These are phyloP conservation scores for Ecdyonurus torrentis DNA, from an alignment of 2,888 invertebrate genomes.

Conservation along the genomic window DNA sequence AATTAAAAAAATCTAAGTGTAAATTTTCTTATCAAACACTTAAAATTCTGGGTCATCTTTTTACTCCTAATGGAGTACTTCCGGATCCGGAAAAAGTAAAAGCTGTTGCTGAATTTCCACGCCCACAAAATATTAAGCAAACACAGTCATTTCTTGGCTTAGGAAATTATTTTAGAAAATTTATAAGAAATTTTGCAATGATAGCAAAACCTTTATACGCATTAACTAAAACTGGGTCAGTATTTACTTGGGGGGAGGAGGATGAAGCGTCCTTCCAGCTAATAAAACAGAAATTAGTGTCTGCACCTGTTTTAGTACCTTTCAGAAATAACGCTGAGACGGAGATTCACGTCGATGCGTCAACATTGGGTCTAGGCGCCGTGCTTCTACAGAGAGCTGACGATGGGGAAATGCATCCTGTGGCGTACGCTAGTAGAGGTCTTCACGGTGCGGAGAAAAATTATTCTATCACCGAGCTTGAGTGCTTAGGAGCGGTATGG, in stretches of 20 bases:
- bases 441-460: background rate
- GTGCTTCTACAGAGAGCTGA: background rate
- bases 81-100: background rate
- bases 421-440: background rate
- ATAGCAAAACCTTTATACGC: background rate
- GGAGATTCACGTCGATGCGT: slow-evolving; percentile 1
- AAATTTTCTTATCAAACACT: background rate
- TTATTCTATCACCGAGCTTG: background rate
- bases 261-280: slow-evolving; percentile 3
- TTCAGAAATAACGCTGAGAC: slow-evolving; percentile 11
- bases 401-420: background rate
- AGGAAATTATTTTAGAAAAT: slow-evolving; percentile 4
- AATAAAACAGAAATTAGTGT: slow-evolving; percentile 13
- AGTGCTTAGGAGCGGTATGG: background rate
- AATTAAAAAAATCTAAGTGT: background rate
- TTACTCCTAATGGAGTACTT: background rate
- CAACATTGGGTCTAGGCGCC: slow-evolving; percentile 4
- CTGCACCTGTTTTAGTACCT: slow-evolving; percentile 14
- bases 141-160: background rate
- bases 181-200: background rate
- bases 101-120: background rate
- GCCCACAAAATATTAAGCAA: background rate
- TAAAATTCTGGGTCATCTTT: background rate
- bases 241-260: slow-evolving; percentile 4
- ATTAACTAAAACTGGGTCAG: slow-evolving; percentile 2